Evolutionary conservation across 2,888 invertebrate genomes (phyloP), one percentile per base, ranked within the genome.

Genomic region (Cyclophora punctaria): DNA sequence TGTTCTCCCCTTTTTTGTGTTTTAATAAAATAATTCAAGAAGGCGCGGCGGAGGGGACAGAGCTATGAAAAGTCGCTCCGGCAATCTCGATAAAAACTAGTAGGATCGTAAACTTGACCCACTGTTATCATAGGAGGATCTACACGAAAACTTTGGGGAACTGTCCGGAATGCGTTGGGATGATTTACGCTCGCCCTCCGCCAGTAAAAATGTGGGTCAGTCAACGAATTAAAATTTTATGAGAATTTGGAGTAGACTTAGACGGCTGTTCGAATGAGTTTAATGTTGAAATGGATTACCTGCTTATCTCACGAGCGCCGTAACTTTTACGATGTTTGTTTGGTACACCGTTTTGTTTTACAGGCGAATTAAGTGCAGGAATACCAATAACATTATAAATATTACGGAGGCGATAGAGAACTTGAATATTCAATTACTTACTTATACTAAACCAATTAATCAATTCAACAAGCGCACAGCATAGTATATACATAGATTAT

Each of bases 41-140:
- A 72, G 69, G 79, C 20, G 20, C 20, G 79, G 76, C 67, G 76
- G 69, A 66, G 66, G 72, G 74, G 69, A 64, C 76, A 72, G 77
- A 73, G 76, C 78, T 74, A 77, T 73, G 76, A 75, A 78, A 74
- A 73, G 69, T 72, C 72, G 70, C 51, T 52, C 53, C 73, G 73
- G 71, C 78, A 80, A 84, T 84, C 83, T 80, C 80, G 83, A 84
- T 84, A 83, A 83, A 78, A 83, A 78, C 77, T 71, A 72, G 75
- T 68, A 61, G 71, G 76, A 75, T 83, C 79, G 77, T 84, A 84
- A 85, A 83, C 76, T 77, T 77, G 79, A 82, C 84, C 84, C 79
- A 73, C 71, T 63, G 67, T 80, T 83, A 81, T 82, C 81, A 73
- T 67, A 63, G 62, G 60, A 70, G 68, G 76, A 83, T 81, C 81